Evolutionary conservation across 2,888 invertebrate genomes (phyloP).

Genomic region (Pammene fasciana): DNA sequence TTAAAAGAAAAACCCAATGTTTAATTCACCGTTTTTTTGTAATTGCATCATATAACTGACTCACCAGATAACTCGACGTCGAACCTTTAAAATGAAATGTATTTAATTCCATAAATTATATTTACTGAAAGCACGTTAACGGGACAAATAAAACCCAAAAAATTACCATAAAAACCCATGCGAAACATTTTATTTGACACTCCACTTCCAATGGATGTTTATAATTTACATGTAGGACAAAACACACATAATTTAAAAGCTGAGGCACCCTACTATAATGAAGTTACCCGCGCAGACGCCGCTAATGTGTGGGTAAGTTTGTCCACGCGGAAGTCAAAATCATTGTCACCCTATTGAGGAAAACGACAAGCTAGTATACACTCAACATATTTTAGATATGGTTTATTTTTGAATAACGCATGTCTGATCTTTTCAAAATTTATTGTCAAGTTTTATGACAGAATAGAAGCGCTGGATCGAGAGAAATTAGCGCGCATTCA

Average conservation of each 20-base stretch:
- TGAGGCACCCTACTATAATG: slow-evolving; percentile 52
- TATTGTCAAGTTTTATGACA: slow-evolving; percentile 48
- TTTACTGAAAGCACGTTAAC: slow-evolving; percentile 33
- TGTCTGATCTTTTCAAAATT: slow-evolving; percentile 10
- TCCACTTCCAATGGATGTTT: slow-evolving; percentile 27
- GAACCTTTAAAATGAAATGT: neutral
- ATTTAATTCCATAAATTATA: slow-evolving; percentile 25
- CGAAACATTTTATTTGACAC: slow-evolving; percentile 34
- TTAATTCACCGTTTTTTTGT: neutral
- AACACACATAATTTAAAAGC: slow-evolving; percentile 35
- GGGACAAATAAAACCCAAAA: slow-evolving; percentile 13
- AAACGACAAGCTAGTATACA: neutral
- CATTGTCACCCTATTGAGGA: slow-evolving; percentile 51
- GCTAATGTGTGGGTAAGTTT: slow-evolving; percentile 77
- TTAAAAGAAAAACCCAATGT: neutral
- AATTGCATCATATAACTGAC: neutral
- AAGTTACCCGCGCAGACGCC: slow-evolving; percentile 67
- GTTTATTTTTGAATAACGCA: neutral
- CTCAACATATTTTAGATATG: neutral
- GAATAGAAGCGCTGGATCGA: slow-evolving; percentile 74
- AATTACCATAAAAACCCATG: slow-evolving; percentile 32
- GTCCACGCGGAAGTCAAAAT: slow-evolving; percentile 68
- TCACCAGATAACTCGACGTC: neutral
- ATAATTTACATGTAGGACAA: slow-evolving; percentile 26
- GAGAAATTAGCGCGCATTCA: slow-evolving; percentile 80